Evolutionary conservation across 2,113 vertebrate species (phyloP), one percentile per base, ranked within the genome.

Genomic region (Setophaga coronata): DNA sequence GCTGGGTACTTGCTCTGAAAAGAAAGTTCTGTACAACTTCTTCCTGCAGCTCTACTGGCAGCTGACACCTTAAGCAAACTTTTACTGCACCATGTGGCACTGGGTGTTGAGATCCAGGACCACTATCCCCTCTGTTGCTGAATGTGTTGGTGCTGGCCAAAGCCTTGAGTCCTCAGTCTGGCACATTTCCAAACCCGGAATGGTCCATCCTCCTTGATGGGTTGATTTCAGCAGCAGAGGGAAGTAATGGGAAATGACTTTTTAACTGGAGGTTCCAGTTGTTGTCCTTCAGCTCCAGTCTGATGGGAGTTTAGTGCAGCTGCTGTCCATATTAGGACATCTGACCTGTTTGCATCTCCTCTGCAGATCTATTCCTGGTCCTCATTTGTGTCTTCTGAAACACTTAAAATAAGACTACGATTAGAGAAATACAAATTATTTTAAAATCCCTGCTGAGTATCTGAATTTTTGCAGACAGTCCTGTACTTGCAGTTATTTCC

Each of bases 401-500:
- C 28, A 57, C 21, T 16, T 91, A 20, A 42, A 90, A 45, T 65
- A 73, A 89, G 25, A 54, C 28, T 64, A 69, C 6, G 80, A 90
- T 94, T 94, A 87, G 60, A 91, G 64, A 93, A 95, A 64, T 38
- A 92, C 24, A 66, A 72, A 91, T 94, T 85, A 87, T 94, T 96
- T 93, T 69, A 70, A 87, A 95, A 92, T 36, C 56, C 45, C 45
- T 82, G 60, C 82, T 86, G 91, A 97, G 54, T 88, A 74, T 93
- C 87, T 88, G 80, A 86, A 86, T 73, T 82, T 82, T 86, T 83
- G 51, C 81, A 89, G 70, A 43, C 58, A 51, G 45, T 69, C 74
- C 90, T 94, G 85, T 71, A 51, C 45, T 92, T 86, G 87, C 42
- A 83, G 60, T 95, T 89, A 92, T 95, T 97, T 95, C 81, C 77